These are phyloP conservation scores for Epizoanthus rinbou DNA, from an alignment of 92 coral and sea anemone genomes.

Conservation along the genomic window DNA sequence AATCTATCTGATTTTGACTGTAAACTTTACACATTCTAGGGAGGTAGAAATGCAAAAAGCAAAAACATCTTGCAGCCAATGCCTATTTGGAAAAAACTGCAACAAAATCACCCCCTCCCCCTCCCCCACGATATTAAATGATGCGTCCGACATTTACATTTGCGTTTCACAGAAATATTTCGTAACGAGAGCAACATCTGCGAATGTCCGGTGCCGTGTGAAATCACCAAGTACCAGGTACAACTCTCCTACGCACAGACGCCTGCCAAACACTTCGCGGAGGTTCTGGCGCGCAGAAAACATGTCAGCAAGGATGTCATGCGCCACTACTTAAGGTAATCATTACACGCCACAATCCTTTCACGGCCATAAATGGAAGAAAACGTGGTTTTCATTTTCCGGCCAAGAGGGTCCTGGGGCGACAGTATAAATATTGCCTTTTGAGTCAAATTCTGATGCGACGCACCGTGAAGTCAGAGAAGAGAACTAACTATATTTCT, in stretches of 20 bases:
- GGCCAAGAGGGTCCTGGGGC: too few relatives aligned
- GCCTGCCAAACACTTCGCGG: conserved; percentile 98
- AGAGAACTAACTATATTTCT: too few relatives aligned
- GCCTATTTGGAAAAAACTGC: too few relatives aligned
- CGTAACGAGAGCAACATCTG: conserved; percentile 98
- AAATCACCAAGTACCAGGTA: conserved; percentile 92
- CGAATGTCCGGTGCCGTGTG: conserved; percentile 96
- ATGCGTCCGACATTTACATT: neutral
- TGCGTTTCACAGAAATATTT: conserved; percentile 67
- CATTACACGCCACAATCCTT: neutral
- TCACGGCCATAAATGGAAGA: too few relatives aligned
- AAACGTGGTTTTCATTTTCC: too few relatives aligned
- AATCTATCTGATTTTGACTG: too few relatives aligned
- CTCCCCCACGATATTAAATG: too few relatives aligned
- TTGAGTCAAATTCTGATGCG: too few relatives aligned
- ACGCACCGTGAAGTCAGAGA: too few relatives aligned
- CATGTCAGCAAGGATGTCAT: conserved; percentile 88
- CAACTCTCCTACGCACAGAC: conserved; percentile 97
- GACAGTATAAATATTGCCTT: too few relatives aligned
- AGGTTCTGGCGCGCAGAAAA: conserved; percentile 92
- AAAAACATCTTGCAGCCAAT: neutral
- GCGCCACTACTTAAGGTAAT: conserved; percentile 93
- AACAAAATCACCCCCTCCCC: too few relatives aligned
- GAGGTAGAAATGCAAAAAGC: neutral
- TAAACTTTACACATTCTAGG: too few relatives aligned